Evolutionary conservation across 2,888 invertebrate genomes (phyloP).

Genomic region (Yponomeuta evonymella): DNA sequence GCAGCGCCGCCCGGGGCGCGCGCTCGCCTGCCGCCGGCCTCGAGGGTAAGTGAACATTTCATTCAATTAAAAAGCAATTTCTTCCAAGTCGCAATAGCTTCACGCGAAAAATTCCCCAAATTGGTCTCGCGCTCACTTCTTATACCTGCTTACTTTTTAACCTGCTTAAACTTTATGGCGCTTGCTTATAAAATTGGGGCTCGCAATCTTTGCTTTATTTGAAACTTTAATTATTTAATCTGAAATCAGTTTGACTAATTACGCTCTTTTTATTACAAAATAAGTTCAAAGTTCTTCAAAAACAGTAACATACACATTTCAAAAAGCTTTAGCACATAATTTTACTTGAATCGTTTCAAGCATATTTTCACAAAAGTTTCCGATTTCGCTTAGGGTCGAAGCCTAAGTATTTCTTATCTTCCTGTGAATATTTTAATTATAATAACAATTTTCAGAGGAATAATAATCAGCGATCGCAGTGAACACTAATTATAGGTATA

Average conservation of each 20-base stretch:
- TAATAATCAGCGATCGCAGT: background rate
- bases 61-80: constrained; percentile 75
- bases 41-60: constrained; percentile 67
- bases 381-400: background rate
- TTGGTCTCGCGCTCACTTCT: background rate
- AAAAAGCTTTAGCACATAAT: background rate
- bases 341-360: background rate
- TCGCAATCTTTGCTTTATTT: background rate
- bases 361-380: background rate
- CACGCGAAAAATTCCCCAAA: constrained; percentile 24
- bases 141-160: background rate
- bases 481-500: background rate
- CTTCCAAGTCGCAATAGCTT: constrained; percentile 44
- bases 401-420: background rate
- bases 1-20: constrained; percentile 33
- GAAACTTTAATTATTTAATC: background rate
- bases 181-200: background rate
- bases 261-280: background rate
- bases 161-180: background rate
- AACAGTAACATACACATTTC: background rate
- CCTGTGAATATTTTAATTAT: background rate
- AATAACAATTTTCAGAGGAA: background rate
- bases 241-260: background rate
- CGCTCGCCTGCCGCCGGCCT: constrained; percentile 53
- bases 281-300: background rate